Base-by-base conservation (phyloP, 2,888 invertebrate species). In the Ectobius pallidus region DNA sequence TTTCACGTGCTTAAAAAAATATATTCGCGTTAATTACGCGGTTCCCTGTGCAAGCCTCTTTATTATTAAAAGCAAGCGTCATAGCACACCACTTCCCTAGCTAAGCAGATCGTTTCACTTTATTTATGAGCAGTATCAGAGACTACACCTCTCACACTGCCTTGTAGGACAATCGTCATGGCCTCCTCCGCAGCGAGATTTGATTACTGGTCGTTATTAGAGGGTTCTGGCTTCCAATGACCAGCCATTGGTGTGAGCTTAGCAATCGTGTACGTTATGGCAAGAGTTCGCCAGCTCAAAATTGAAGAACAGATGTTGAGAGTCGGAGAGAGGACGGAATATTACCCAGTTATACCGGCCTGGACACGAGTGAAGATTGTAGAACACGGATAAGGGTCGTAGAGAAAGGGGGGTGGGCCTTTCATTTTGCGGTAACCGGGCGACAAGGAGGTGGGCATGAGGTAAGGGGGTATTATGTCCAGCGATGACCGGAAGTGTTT, bases 401-500 rank as follows among this genome's bases (percentile, higher is more conserved):
- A 25, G 11, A 9, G 25, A 49, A 39, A n/a, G 34, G 9, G 27
- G 30, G n/a, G 58, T 58, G 14, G 58, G 58, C 7, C 27, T 65
- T 65, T 65, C 65, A 65, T 65, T n/a, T 65, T 65, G 65, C 27
- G 34, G 63, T 30, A 63, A 22, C n/a, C n/a, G 44, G 30, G n/a
- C 9, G 34, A 34, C 34, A 34, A 25, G 22, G 42, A 32, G 25
- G 25, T 22, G 42, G 20, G 14, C 11, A 4, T 3, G 42, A 22
- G 65, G 27, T 16, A 65, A 25, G 65, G 65, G 32, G 58, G 58
- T 58, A 58, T 58, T 58, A 58, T 58, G 58, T 58, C 65, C 42
- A 46, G 65, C 42, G 65, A 65, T 65, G 65, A 65, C 65, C 65
- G 65, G 65, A 65, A 65, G 65, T 46, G 52, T 65, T 25, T 65